These are phyloP conservation scores for Gobius niger DNA, from an alignment of 2,113 vertebrate species.

Conservation along the genomic window DNA sequence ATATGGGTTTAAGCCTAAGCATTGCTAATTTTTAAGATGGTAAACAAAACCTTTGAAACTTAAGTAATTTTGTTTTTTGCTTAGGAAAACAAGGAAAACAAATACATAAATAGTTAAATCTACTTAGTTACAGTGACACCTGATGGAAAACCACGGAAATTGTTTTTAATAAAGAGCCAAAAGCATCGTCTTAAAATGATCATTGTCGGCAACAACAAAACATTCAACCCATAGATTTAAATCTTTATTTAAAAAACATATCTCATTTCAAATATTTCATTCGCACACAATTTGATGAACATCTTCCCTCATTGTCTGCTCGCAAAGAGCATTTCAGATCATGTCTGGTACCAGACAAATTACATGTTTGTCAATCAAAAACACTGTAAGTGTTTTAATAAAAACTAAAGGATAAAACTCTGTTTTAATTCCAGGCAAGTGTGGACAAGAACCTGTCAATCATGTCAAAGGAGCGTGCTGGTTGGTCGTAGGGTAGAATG, in stretches of 20 bases:
- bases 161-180: background rate
- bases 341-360: background rate
- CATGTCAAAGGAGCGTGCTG: conserved; percentile 83
- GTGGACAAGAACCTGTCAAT: conserved; percentile 84
- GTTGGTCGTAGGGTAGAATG: conserved; percentile 83
- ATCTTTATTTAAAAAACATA: conserved; percentile 4
- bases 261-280: conserved; percentile 25
- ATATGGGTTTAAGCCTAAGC: background rate
- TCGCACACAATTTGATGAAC: background rate
- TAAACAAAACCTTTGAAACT: too few species aligned
- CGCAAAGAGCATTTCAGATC: background rate
- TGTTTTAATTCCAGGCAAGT: conserved; percentile 66
- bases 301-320: background rate
- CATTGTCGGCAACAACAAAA: background rate
- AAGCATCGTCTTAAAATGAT: background rate
- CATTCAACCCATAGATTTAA: background rate
- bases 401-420: background rate
- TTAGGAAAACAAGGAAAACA: too few species aligned
- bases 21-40: background rate
- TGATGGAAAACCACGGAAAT: conserved; percentile 29
- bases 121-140: conserved; percentile 34
- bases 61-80: too few species aligned
- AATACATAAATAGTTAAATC: too few species aligned
- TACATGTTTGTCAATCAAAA: background rate
- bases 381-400: background rate